Evolutionary conservation across 2,888 invertebrate genomes (phyloP), one percentile per base, ranked within the genome.

Genomic region (Phaedon cochleariae): DNA sequence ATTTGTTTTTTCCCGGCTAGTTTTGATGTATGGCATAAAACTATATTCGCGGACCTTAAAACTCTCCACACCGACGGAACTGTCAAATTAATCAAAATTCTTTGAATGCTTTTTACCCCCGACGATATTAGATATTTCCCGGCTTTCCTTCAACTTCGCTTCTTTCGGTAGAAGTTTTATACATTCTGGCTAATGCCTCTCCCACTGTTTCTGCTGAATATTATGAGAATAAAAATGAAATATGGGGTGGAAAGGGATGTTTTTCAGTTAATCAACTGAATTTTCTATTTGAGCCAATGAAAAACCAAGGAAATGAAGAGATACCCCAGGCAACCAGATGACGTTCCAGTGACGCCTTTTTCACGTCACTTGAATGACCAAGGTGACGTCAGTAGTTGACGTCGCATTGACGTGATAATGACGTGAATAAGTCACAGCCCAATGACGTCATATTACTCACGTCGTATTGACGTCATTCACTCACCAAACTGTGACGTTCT

Each of bases 41-140:
- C 74, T 77, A 74, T 74, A 74, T 71, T 71, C 76, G 76, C 76
- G 76, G 70, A 70, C 73, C 76, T 77, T 77, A 77, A 75, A 77
- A 78, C 74, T 78, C 75, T 76, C 75, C 73, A 73, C 77, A 69
- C 73, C 72, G 73, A 76, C n/a, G 74, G 73, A 77, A 77, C 79
- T 78, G 79, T 79, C 79, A 79, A 79, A 79, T 79, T 79, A 79
- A 79, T 79, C 79, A 79, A 79, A 79, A 78, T 77, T 77, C 75
- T 74, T 73, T 72, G 74, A 69, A 73, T 73, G 72, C 69, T 69
- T 73, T 70, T 69, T 71, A 64, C 66, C 73, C 74, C 70, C 55
- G 67, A 73, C 72, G 74, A 76, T 78, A 78, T 78, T 77, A 78
- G 78, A 77, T 75, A 72, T 76, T 74, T 73, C 67, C 67, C 68